These are phyloP conservation scores for Mimas tiliae DNA, from an alignment of 2,888 invertebrate species.

Conservation along the genomic window DNA sequence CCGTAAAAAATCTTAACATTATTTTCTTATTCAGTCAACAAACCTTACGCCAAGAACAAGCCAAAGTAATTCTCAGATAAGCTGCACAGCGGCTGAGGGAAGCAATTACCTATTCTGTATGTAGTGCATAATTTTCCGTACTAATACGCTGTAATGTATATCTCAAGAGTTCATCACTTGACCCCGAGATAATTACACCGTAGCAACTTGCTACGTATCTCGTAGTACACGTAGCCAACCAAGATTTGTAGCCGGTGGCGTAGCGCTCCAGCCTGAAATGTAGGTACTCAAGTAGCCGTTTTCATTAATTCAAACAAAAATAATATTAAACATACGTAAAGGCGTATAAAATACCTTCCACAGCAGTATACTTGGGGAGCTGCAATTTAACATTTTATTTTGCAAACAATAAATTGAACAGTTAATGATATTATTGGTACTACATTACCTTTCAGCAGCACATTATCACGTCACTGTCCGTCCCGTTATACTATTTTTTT, in stretches of 20 bases:
- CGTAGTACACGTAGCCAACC: constrained; percentile 14
- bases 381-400: no score
- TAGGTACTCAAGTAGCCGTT: no score
- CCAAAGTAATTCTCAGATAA: not conserved
- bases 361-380: no score
- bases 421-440: no score
- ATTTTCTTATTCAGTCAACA: not conserved
- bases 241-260: constrained; percentile 1
- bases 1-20: not conserved
- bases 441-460: no score
- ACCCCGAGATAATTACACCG: constrained; percentile 18
- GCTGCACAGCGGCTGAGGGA: not conserved
- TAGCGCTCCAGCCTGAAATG: not conserved
- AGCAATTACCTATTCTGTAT: constrained; percentile 6
- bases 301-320: no score
- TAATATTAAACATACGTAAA: no score
- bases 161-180: constrained; percentile 23
- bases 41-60: not conserved
- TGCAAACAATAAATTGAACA: no score
- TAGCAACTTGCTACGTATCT: constrained; percentile 18
- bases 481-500: no score
- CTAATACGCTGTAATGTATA: constrained; percentile 9
- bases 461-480: no score
- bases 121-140: constrained; percentile 15
- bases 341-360: no score